Evolutionary conservation across 2,113 vertebrate species (phyloP).

Genomic region (Thamnaconus septentrionalis): DNA sequence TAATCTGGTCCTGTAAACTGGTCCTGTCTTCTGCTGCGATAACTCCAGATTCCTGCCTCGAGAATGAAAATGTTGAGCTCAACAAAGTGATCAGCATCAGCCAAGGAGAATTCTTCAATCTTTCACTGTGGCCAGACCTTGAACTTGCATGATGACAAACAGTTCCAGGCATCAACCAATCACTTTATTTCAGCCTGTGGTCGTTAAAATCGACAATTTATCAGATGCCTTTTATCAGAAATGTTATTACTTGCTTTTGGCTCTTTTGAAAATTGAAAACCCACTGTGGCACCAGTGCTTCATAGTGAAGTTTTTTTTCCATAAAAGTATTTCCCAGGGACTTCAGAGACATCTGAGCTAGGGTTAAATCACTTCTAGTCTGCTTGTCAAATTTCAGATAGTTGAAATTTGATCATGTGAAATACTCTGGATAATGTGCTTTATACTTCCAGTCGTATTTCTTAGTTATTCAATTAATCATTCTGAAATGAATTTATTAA

Average conservation of each 20-base stretch:
- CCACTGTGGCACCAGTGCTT: conserved; percentile 24
- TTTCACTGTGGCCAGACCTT: conserved; percentile 67
- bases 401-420: too few species aligned
- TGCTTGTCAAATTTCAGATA: background rate
- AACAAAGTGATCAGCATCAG: conserved; percentile 63
- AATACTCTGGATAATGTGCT: too few species aligned
- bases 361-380: conserved; percentile 9
- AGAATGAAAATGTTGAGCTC: conserved; percentile 59
- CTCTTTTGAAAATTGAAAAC: conserved; percentile 54
- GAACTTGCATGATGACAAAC: conserved; percentile 69
- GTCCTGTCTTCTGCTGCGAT: conserved; percentile 22
- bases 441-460: too few species aligned
- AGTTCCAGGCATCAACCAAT: conserved; percentile 55
- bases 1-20: background rate
- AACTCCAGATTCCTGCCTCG: conserved; percentile 33
- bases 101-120: conserved; percentile 61
- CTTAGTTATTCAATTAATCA: too few species aligned
- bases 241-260: conserved; percentile 46
- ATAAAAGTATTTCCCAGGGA: conserved; percentile 28
- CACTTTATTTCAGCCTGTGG: conserved; percentile 53
- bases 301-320: conserved; percentile 45
- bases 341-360: conserved; percentile 22
- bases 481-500: too few species aligned
- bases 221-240: conserved; percentile 63
- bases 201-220: conserved; percentile 65